Conservation (phyloP, 2,888 invertebrate genomes). For the Noctua janthina region DNA sequence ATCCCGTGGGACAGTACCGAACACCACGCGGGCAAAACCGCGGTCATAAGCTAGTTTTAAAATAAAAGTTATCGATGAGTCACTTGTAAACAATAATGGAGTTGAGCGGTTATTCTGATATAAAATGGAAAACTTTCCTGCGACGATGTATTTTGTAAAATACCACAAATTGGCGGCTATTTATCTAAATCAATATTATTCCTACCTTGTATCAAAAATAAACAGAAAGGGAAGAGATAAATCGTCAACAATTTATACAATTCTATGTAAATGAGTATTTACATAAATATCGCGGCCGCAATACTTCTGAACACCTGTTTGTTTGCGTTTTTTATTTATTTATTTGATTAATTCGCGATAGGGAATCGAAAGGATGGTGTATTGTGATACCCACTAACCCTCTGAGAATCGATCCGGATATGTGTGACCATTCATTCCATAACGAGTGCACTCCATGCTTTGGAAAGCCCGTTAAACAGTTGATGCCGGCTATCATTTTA, state of each 20-base stretch:
- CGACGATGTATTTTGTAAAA: neutral
- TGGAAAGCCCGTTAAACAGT: neutral
- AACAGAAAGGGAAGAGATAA: constrained; percentile 10
- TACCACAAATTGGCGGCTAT: neutral
- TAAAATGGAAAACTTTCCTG: too few relatives aligned
- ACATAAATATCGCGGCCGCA: neutral
- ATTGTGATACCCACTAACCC: neutral
- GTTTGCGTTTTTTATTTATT: neutral
- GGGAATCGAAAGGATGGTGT: neutral
- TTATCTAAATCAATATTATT: neutral
- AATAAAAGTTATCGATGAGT: neutral
- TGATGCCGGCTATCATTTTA: neutral
- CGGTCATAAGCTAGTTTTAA: too few relatives aligned
- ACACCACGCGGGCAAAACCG: too few relatives aligned
- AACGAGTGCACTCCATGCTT: neutral
- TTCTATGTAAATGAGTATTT: constrained; percentile 36
- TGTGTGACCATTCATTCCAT: neutral
- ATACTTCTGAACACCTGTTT: constrained; percentile 20
- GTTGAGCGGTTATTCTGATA: too few relatives aligned
- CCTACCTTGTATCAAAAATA: neutral
- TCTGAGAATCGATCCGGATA: neutral
- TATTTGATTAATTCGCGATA: neutral
- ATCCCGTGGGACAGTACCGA: too few relatives aligned
- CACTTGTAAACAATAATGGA: neutral
- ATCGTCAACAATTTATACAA: constrained; percentile 38